Conservation (phyloP, 2,113 vertebrate genomes). For the Piprites chloris region DNA sequence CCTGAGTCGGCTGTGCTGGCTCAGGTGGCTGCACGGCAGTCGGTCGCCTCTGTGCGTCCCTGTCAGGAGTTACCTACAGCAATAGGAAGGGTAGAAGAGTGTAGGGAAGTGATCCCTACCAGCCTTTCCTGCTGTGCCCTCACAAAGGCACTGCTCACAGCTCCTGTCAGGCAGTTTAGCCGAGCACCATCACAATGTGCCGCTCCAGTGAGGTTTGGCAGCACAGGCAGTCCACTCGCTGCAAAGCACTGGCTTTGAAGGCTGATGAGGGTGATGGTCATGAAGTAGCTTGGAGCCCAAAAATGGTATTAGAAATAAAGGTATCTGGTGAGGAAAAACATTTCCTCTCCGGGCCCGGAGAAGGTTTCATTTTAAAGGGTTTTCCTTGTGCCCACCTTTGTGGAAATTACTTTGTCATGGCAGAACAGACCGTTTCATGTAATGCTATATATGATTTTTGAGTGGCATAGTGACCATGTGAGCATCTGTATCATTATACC, state of each 20-base stretch:
- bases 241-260: background rate
- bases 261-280: background rate
- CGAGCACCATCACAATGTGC: background rate
- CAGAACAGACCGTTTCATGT: background rate
- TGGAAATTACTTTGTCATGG: background rate
- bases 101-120: background rate
- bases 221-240: rapidly evolving
- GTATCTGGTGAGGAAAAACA: background rate
- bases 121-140: background rate
- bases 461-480: background rate
- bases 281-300: background rate
- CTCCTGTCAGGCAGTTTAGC: background rate
- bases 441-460: background rate
- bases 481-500: background rate
- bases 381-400: background rate
- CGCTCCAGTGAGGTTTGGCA: background rate
- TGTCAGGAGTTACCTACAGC: background rate
- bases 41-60: background rate
- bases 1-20: rapidly evolving
- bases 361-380: background rate
- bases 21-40: background rate
- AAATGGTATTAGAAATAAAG: background rate
- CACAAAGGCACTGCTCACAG: background rate
- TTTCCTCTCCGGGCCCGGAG: background rate
- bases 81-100: background rate